Percentiles rank a stretch among this genome's conserved stretches.
Conservation (phyloP, 1,140 invertebrate genomes). For the Trissolcus basalis region DNA sequence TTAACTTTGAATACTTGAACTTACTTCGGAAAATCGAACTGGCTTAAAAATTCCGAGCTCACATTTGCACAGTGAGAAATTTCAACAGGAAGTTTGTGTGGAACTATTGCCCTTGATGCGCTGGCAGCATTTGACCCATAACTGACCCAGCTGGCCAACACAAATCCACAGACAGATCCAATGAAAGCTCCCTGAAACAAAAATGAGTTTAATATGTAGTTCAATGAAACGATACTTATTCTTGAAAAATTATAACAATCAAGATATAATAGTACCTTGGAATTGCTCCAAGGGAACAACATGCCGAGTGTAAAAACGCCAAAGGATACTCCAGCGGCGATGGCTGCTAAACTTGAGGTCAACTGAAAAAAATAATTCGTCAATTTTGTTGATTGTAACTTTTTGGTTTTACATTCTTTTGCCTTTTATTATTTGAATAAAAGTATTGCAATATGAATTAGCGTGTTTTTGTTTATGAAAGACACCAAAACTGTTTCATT, state of each 20-base stretch:
- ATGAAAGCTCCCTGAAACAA: constrained; percentile 67
- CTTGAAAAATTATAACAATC: no score
- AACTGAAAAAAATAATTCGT: constrained; percentile 75
- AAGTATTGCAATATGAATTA: no score
- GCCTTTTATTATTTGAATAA: no score
- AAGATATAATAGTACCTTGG: constrained; percentile 75
- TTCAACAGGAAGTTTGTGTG: constrained; percentile 68
- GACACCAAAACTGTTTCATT: no score
- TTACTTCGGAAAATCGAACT: constrained; percentile 65
- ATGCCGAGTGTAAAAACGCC: constrained; percentile 92
- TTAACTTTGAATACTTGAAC: constrained; percentile 21
- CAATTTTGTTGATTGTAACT: not conserved
- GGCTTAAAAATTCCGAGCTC: constrained; percentile 64
- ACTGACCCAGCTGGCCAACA: constrained; percentile 68
- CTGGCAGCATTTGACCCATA: constrained; percentile 67
- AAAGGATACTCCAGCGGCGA: constrained; percentile 88
- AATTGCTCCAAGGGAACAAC: constrained; percentile 88
- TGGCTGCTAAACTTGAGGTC: constrained; percentile 86
- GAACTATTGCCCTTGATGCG: constrained; percentile 60
- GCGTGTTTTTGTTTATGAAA: no score
- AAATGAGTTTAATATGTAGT: no score
- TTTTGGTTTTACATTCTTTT: not conserved
- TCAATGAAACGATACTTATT: no score
- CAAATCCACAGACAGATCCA: constrained; percentile 67
- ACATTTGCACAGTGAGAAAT: constrained; percentile 64